Evolutionary conservation across 2,113 vertebrate species (phyloP).

Genomic region (Trogon surrucura): DNA sequence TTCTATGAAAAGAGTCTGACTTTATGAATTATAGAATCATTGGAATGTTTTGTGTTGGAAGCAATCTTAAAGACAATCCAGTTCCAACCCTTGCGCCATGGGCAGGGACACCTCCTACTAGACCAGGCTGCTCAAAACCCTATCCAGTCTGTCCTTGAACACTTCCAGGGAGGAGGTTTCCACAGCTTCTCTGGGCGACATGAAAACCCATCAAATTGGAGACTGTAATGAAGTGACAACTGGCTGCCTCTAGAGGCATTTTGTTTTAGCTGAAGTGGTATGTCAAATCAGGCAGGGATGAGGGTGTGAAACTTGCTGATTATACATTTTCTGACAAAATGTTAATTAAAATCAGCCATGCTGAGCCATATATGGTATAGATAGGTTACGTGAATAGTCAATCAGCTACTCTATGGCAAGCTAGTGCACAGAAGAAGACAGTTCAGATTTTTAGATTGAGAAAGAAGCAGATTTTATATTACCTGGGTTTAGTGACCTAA

Average conservation of each 20-base stretch:
- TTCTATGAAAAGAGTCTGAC: background rate
- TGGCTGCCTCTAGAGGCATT: background rate
- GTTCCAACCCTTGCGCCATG: too few relatives aligned
- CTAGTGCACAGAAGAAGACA: background rate
- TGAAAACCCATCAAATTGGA: background rate
- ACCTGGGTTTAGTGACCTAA: fast-evolving
- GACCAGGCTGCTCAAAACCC: too few relatives aligned
- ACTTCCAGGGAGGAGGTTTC: too few relatives aligned
- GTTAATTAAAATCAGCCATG: background rate
- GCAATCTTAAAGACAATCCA: too few relatives aligned
- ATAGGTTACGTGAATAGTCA: background rate
- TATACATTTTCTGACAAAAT: background rate
- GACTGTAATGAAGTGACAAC: background rate
- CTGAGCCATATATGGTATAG: background rate
- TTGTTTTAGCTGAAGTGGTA: background rate
- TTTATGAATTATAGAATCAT: too few relatives aligned
- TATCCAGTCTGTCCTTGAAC: too few relatives aligned
- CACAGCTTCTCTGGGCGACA: background rate
- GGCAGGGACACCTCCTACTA: too few relatives aligned
- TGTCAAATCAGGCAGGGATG: background rate
- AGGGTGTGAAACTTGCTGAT: background rate
- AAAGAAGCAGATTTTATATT: background rate
- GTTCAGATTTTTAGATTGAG: background rate
- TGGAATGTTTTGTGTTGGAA: too few relatives aligned
- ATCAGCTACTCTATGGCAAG: background rate